A percentile compares a stretch with the other conserved stretches of the same genome.
Evolutionary conservation across 2,113 vertebrate genomes (phyloP).

Genomic region (Gyps fulvus): DNA sequence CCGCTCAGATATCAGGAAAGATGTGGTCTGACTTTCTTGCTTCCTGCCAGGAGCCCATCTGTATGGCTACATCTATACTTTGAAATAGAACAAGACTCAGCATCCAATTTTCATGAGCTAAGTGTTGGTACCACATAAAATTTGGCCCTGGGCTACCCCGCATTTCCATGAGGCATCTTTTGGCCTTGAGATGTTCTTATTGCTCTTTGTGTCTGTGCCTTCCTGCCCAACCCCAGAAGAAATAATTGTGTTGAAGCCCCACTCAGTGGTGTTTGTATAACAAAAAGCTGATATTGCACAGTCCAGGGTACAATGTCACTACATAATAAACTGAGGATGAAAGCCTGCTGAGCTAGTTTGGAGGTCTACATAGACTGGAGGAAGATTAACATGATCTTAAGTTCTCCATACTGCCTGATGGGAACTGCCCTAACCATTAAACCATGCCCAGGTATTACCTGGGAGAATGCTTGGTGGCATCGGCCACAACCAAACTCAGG

Average conservation of each 20-base stretch:
- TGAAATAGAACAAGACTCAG: background rate
- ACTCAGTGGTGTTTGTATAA: background rate
- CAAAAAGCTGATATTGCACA: background rate
- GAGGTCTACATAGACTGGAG: background rate
- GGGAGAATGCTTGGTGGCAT: no score
- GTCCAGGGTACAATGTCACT: background rate
- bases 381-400: background rate
- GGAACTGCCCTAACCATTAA: background rate
- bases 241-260: background rate
- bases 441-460: background rate
- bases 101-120: background rate
- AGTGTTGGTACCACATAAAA: accelerated
- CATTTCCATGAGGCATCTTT: background rate
- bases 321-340: background rate
- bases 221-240: accelerated
- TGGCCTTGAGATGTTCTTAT: background rate
- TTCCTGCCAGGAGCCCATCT: background rate
- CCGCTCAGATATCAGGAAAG: background rate
- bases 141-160: background rate
- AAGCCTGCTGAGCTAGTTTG: background rate
- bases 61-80: background rate
- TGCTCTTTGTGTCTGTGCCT: background rate
- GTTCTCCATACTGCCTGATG: background rate
- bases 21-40: background rate
- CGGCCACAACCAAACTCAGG: background rate